Evolutionary conservation across 2,113 vertebrate species (phyloP).

Genomic region (Motacilla alba): DNA sequence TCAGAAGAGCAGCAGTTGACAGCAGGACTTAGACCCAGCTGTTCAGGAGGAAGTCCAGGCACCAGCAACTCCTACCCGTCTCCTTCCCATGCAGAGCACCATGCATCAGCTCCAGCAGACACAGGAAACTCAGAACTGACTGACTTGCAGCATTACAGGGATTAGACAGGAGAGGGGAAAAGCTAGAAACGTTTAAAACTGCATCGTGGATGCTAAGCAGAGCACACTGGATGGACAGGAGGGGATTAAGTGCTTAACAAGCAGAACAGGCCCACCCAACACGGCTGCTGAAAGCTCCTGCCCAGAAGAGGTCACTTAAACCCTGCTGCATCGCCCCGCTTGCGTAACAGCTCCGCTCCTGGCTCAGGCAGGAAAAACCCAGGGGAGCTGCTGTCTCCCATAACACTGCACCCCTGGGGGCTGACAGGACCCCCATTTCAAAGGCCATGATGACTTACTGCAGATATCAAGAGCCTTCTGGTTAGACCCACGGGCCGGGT

Average conservation of each 20-base stretch:
- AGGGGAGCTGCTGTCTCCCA: neutral
- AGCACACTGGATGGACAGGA: slow-evolving; percentile 6
- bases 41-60: neutral
- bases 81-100: neutral
- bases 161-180: neutral
- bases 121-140: neutral
- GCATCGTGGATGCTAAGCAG: slow-evolving; percentile 4
- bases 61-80: neutral
- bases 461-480: neutral
- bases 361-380: neutral
- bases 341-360: neutral
- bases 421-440: neutral
- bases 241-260: slow-evolving; percentile 56
- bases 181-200: neutral
- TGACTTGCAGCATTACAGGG: neutral
- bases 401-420: neutral
- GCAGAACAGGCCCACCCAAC: neutral
- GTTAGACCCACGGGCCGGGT: neutral
- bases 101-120: neutral
- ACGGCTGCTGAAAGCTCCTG: neutral
- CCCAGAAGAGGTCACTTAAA: neutral
- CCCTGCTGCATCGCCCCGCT: neutral
- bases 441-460: neutral
- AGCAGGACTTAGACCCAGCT: neutral
- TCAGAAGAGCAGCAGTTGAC: neutral